phyloP scores from a whole-genome alignment of 2,113 vertebrate species.

The Oreochromis aureus region DNA sequence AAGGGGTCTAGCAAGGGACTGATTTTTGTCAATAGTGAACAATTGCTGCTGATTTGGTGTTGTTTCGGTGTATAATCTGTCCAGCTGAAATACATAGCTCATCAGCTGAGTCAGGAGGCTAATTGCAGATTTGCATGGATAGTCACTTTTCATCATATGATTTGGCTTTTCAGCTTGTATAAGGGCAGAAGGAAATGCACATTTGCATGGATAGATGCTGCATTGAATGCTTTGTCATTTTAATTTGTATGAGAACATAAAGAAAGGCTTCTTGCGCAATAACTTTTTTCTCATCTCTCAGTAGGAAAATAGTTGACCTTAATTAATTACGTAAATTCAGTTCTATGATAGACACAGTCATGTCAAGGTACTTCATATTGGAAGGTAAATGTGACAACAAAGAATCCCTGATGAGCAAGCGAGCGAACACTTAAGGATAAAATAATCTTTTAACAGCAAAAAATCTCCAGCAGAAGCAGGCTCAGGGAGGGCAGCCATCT shows the following conservation, averaged over 20 bases:
- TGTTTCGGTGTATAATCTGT: constrained; percentile 25
- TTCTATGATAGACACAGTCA: not conserved
- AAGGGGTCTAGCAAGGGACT: constrained; percentile 8
- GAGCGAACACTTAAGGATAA: not conserved
- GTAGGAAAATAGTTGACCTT: not conserved
- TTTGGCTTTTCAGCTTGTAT: constrained; percentile 3
- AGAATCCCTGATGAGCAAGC: not conserved
- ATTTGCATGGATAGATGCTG: constrained; percentile 43
- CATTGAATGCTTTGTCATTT: constrained; percentile 28
- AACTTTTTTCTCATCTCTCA: not conserved
- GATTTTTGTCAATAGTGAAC: constrained; percentile 56
- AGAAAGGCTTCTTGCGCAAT: not conserved
- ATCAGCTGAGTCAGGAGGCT: constrained; percentile 59
- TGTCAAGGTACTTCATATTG: not conserved
- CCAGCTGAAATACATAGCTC: constrained; percentile 31
- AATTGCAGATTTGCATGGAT: constrained; percentile 38
- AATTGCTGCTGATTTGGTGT: constrained; percentile 58
- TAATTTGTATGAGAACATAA: not conserved
- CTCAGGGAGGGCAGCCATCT: not conserved
- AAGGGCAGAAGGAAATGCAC: not conserved
- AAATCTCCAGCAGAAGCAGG: not conserved
- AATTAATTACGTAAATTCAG: not conserved
- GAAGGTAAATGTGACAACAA: not conserved
- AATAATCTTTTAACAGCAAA: not conserved
- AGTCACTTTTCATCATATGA: constrained; percentile 47